phyloP scores from a whole-genome alignment of 2,888 invertebrate genomes.

The Watsonalla cultraria region DNA sequence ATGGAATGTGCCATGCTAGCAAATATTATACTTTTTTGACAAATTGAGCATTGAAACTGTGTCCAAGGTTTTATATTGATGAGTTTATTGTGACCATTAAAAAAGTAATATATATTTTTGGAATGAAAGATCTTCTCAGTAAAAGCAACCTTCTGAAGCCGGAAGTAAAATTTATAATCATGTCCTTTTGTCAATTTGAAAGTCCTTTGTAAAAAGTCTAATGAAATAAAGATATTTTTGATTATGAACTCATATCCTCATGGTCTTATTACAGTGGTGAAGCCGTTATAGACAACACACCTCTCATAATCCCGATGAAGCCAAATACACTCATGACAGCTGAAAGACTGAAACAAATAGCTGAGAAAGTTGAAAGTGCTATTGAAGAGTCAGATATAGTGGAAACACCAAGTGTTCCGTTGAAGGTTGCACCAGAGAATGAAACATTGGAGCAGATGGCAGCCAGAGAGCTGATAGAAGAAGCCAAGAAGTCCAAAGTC shows the following conservation, averaged over 20 bases:
- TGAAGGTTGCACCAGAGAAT: constrained; percentile 35
- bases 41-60: no score
- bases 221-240: no score
- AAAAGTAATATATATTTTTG: no score
- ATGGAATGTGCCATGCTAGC: no score
- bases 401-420: constrained; percentile 29
- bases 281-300: constrained; percentile 68
- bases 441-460: constrained; percentile 83
- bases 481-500: constrained; percentile 58
- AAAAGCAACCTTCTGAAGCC: no score
- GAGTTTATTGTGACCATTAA: no score
- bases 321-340: constrained; percentile 76
- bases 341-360: constrained; percentile 66
- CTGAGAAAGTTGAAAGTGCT: constrained; percentile 68
- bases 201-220: no score
- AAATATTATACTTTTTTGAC: no score
- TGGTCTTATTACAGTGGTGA: constrained; percentile 65
- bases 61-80: no score
- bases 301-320: constrained; percentile 83
- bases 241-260: neutral
- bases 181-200: no score
- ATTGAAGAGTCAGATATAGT: constrained; percentile 67
- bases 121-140: no score
- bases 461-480: constrained; percentile 83
- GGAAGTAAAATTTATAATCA: no score